A percentile compares a stretch with the other conserved stretches of the same genome.
Conservation (phyloP, 2,888 invertebrate species). For the Anoncus sp. region DNA sequence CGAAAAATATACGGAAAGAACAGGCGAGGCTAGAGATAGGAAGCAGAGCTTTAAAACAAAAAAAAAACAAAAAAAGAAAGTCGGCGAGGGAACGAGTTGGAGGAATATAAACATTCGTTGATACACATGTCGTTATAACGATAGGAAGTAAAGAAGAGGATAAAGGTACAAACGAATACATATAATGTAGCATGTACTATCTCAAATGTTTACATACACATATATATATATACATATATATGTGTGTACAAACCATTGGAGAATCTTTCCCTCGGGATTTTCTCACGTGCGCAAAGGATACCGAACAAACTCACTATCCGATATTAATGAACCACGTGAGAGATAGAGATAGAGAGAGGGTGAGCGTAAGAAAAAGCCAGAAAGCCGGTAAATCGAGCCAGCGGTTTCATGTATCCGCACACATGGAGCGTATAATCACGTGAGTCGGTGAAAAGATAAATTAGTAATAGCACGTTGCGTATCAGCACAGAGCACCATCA, state of each 20-base stretch:
- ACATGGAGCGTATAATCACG: conserved; percentile 35
- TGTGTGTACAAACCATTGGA: conserved; percentile 16
- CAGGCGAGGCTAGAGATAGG: conserved; percentile 36
- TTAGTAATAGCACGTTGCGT: conserved; percentile 19
- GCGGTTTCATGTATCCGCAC: conserved; percentile 5
- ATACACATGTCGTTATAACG: conserved; percentile 26
- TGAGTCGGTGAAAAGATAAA: conserved; percentile 43
- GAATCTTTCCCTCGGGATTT: conserved; percentile 38
- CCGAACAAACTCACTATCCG: conserved; percentile 12
- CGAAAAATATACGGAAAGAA: conserved; percentile 29
- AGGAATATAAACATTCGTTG: conserved; percentile 42
- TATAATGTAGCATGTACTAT: not conserved
- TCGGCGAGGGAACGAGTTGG: conserved; percentile 35
- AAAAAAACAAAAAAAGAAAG: too few species aligned
- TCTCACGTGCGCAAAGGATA: conserved; percentile 19
- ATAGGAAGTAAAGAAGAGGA: not conserved
- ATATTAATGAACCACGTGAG: conserved; percentile 33
- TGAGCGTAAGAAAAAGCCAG: conserved; percentile 38
- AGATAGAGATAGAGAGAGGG: conserved; percentile 17
- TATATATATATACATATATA: too few species aligned
- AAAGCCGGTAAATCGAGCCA: conserved; percentile 51
- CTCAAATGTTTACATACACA: not conserved
- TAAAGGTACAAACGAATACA: not conserved
- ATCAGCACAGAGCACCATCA: not conserved
- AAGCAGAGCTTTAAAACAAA: conserved; percentile 11